Conservation (phyloP, 2,797 vertebrate species). For the Darevskia nairensis region DNA sequence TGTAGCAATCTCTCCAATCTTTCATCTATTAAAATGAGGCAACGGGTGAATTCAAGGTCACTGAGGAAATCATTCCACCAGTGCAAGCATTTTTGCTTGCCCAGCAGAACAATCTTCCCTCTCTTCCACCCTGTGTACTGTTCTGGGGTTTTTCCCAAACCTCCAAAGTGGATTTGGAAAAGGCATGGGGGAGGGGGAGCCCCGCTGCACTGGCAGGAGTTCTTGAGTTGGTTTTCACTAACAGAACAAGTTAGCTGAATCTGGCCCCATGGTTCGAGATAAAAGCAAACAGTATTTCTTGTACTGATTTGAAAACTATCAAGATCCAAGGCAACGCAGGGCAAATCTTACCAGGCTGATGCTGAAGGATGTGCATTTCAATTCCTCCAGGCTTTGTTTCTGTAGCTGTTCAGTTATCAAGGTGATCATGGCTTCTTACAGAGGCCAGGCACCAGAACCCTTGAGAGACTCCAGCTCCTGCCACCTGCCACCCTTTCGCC, state of each 20-base stretch:
- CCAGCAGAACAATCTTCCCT: no score
- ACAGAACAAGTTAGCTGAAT: no score
- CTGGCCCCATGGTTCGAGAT: background rate
- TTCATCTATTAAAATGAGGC: background rate
- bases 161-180: no score
- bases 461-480: conserved; percentile 46
- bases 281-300: background rate
- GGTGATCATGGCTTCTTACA: conserved; percentile 86
- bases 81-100: no score
- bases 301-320: background rate
- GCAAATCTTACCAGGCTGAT: conserved; percentile 84
- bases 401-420: conserved; percentile 85
- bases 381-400: conserved; percentile 88
- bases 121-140: no score
- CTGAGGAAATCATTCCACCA: no score
- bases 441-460: conserved; percentile 60
- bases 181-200: no score
- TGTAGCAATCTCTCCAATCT: background rate
- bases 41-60: no score
- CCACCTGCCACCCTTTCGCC: conserved; percentile 7
- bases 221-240: no score
- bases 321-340: background rate
- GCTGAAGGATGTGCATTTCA: conserved; percentile 85
- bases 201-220: no score
- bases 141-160: background rate